Conservation (phyloP, 2,888 invertebrate genomes). For the Phaonia tiefii region DNA sequence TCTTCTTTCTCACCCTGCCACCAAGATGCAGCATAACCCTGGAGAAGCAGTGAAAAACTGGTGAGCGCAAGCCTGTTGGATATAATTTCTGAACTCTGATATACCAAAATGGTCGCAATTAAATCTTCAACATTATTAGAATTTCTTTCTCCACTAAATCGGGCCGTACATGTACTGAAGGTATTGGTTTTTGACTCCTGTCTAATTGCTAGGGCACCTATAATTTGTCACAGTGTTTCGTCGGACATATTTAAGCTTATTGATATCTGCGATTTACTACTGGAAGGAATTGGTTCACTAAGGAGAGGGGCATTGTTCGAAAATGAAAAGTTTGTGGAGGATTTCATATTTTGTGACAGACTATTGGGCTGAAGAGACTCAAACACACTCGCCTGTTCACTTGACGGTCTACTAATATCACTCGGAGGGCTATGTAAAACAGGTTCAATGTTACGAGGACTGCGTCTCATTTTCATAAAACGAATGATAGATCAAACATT, state of each 20-base stretch:
- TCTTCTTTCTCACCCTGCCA: neutral
- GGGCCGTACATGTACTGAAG: constrained; percentile 40
- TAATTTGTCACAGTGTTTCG: neutral
- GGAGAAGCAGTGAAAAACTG: neutral
- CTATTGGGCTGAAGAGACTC: neutral
- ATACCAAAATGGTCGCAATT: constrained; percentile 43
- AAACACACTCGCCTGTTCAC: neutral
- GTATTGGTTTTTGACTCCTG: constrained; percentile 6
- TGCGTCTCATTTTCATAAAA: too few species aligned
- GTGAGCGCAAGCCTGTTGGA: neutral
- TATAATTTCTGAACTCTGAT: constrained; percentile 18
- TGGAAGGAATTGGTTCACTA: neutral
- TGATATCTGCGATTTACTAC: neutral
- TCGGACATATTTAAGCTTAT: neutral
- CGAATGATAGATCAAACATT: too few species aligned
- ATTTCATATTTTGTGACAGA: neutral
- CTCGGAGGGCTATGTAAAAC: too few species aligned
- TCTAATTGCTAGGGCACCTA: constrained; percentile 6
- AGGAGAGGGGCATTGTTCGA: neutral
- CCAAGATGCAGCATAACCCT: constrained; percentile 7
- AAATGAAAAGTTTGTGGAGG: neutral
- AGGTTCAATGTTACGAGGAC: too few species aligned
- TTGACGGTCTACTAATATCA: too few species aligned
- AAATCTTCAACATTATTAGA: constrained; percentile 45
- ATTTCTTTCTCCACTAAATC: constrained; percentile 44